A percentile compares a stretch with the other conserved stretches of the same genome.
phyloP scores from a whole-genome alignment of 2,113 vertebrate genomes.

The Neogale vison region DNA sequence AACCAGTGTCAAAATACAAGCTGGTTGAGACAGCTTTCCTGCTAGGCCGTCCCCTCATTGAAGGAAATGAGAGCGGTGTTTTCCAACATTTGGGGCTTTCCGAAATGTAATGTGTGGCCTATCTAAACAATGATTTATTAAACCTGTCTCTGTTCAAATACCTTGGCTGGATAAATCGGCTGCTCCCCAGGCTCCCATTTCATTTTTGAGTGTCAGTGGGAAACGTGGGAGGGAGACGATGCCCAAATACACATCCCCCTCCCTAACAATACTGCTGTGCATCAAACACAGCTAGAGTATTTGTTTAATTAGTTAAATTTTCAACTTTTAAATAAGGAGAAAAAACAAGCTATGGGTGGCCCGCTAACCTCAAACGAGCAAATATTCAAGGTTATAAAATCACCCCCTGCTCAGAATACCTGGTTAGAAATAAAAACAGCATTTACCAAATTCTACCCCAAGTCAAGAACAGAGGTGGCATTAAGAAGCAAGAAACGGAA shows the following conservation, averaged over 20 bases:
- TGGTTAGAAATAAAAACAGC: constrained; percentile 82
- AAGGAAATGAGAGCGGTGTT: constrained; percentile 42
- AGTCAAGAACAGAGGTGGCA: constrained; percentile 84
- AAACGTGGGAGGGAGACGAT: background rate
- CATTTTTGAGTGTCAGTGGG: background rate
- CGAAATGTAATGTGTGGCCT: constrained; percentile 4
- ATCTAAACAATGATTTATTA: constrained; percentile 69
- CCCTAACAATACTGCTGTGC: constrained; percentile 71
- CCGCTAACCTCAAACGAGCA: constrained; percentile 84
- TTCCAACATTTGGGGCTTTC: constrained; percentile 57
- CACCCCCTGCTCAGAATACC: constrained; percentile 83
- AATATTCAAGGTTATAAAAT: constrained; percentile 84
- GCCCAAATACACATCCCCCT: background rate
- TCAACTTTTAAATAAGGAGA: constrained; percentile 80
- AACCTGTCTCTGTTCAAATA: constrained; percentile 30
- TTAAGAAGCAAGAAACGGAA: constrained; percentile 82
- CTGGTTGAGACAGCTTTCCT: background rate
- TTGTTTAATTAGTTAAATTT: constrained; percentile 85
- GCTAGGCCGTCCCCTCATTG: background rate
- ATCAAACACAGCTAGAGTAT: constrained; percentile 61
- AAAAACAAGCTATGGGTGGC: constrained; percentile 85
- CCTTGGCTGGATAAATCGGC: constrained; percentile 20
- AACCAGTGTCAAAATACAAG: constrained; percentile 63
- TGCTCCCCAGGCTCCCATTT: background rate
- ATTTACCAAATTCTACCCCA: constrained; percentile 82